These are phyloP conservation scores for Anthophora plumipes DNA, from an alignment of 2,888 invertebrate species.

Conservation along the genomic window DNA sequence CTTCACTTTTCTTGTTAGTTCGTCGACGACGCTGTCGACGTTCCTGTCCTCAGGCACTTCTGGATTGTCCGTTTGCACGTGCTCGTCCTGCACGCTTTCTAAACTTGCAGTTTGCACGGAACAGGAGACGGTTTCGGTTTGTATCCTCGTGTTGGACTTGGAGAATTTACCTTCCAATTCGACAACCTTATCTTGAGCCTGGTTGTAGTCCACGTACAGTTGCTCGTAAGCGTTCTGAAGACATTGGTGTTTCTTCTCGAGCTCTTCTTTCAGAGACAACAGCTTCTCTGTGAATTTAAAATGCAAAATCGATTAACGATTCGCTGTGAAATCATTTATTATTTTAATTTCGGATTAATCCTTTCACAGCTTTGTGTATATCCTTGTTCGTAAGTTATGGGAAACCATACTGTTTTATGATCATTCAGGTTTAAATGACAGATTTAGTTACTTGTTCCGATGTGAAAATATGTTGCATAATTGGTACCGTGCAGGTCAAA, in stretches of 20 bases:
- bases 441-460: too few species aligned
- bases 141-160: slow-evolving; percentile 14
- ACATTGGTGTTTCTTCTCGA: slow-evolving; percentile 86
- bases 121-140: slow-evolving; percentile 24
- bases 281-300: slow-evolving; percentile 78
- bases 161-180: slow-evolving; percentile 38
- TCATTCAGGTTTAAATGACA: too few species aligned
- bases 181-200: slow-evolving; percentile 77
- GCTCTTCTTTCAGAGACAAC: slow-evolving; percentile 82
- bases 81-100: slow-evolving; percentile 38
- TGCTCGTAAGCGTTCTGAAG: slow-evolving; percentile 86
- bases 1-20: slow-evolving; percentile 69
- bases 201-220: slow-evolving; percentile 81
- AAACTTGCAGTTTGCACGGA: slow-evolving; percentile 55
- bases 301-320: not conserved
- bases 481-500: too few species aligned
- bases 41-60: not conserved
- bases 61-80: slow-evolving; percentile 42
- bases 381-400: too few species aligned
- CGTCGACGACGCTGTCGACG: slow-evolving; percentile 34
- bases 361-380: too few species aligned
- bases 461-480: too few species aligned
- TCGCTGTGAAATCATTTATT: too few species aligned
- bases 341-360: too few species aligned
- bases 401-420: too few species aligned